Evolutionary conservation across 1,140 invertebrate species (phyloP), one percentile per base, ranked within the genome.

Genomic region (Panagrolaimus sp.): DNA sequence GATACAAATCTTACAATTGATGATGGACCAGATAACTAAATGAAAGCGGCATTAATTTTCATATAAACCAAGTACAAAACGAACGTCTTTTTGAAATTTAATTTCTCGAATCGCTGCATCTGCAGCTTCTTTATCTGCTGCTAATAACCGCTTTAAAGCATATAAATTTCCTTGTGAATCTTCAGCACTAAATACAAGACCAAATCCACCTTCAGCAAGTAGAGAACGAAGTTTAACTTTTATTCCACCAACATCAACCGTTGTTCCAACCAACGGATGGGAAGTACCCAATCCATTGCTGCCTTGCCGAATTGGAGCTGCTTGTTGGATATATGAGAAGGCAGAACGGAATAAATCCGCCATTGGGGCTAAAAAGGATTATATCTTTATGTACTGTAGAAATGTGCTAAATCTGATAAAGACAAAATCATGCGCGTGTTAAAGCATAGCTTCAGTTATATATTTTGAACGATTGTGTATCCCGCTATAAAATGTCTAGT

Each of bases 191-290:
- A 83, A 83, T 43, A 81, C 81, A 21, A 83, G 47, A 15, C 81
- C 79, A 64, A 73, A 81, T 5, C 79, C 79, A 78, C 77, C 76
- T 71, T 80, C 78, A 9, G 78, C 78, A 21, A 80, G 45, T 15
- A 80, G 65, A 5, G 72, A 67, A 1, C 72, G 64, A 44, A 82
- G 63, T 12, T 45, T 62, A 17, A 78, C 58, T 43, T 45, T 65
- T 24, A 64, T 44, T 28, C 67, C 69, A 6, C 75, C 79, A 21
- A 80, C 69, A 21, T 76, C 68, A n/a, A 80, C 65, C 1, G 66
- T 73, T 67, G 66, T 66, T 28, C 78, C 78, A 26, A 81, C 77
- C 1, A 79, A 55, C 43, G 67, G 55, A 64, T 76, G 79, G 63
- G 68, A 71, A 17, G 43, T 10, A 46, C 47, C 71, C 24, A 43